Evolutionary conservation across 1,140 invertebrate genomes (phyloP).

Genomic region (Polypedilum vanderplanki): DNA sequence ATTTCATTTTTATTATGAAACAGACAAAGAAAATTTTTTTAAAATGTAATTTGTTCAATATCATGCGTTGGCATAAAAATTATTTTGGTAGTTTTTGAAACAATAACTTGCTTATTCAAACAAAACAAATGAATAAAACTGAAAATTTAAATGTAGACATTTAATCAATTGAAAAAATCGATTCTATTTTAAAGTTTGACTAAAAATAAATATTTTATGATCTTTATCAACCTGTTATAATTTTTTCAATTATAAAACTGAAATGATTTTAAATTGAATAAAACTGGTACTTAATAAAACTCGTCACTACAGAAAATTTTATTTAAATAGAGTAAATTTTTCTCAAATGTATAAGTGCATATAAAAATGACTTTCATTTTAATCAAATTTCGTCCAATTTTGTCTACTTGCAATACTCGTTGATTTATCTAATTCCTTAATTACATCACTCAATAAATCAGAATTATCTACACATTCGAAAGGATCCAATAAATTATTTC

Average conservation of each 20-base stretch:
- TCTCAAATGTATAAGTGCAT: not conserved
- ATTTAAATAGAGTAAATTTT: too few relatives aligned
- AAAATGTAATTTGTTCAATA: not conserved
- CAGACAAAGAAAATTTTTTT: not conserved
- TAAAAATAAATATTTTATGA: too few relatives aligned
- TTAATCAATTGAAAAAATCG: too few relatives aligned
- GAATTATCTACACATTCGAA: not conserved
- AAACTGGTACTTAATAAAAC: too few relatives aligned
- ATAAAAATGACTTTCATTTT: slow-evolving; percentile 14
- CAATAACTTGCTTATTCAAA: too few relatives aligned
- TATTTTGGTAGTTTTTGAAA: not conserved
- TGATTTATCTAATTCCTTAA: not conserved
- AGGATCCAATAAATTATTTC: not conserved
- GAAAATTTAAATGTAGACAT: too few relatives aligned
- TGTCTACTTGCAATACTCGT: not conserved
- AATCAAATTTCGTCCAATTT: slow-evolving; percentile 4
- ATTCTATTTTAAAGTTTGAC: too few relatives aligned
- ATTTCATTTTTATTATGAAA: not conserved
- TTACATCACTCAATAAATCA: slow-evolving; percentile 6
- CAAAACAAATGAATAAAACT: too few relatives aligned
- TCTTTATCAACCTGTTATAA: too few relatives aligned
- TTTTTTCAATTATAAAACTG: too few relatives aligned
- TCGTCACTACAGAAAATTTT: too few relatives aligned
- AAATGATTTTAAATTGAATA: too few relatives aligned
- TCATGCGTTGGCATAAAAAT: not conserved